Conservation (phyloP, 1,140 invertebrate genomes). For the Pseudomyrmex flavicornis region DNA sequence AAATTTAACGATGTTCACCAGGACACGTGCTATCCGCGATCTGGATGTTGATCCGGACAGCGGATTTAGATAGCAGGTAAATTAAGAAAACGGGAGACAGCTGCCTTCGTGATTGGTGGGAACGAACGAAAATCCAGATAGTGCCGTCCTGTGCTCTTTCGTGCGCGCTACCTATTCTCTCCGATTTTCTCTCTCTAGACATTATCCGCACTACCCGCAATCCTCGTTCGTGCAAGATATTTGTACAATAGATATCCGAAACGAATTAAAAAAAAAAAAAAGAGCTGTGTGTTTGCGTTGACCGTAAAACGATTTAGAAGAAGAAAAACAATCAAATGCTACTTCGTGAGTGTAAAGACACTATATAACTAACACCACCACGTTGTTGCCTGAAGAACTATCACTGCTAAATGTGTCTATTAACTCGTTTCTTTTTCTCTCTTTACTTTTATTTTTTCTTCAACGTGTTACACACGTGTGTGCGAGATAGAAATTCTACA, state of each 20-base stretch:
- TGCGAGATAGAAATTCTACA: neutral
- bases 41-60: slow-evolving; percentile 27
- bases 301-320: neutral
- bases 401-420: neutral
- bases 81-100: slow-evolving; percentile 35
- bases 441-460: too few species aligned
- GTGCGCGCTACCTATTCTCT: neutral
- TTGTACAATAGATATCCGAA: slow-evolving; percentile 24
- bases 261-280: slow-evolving; percentile 66
- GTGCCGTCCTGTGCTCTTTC: neutral
- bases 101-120: slow-evolving; percentile 29
- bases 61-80: slow-evolving; percentile 65
- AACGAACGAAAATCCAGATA: slow-evolving; percentile 55
- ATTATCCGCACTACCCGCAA: neutral
- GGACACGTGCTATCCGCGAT: slow-evolving; percentile 14
- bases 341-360: neutral
- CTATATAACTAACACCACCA: neutral
- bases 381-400: neutral
- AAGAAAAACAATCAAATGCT: slow-evolving; percentile 1
- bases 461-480: neutral
- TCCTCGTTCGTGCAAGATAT: neutral
- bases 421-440: neutral
- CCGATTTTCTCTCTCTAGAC: neutral
- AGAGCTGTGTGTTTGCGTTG: neutral
- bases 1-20: slow-evolving; percentile 25